phyloP scores from a whole-genome alignment of 2,888 invertebrate genomes.

The Cantharis rufa region DNA sequence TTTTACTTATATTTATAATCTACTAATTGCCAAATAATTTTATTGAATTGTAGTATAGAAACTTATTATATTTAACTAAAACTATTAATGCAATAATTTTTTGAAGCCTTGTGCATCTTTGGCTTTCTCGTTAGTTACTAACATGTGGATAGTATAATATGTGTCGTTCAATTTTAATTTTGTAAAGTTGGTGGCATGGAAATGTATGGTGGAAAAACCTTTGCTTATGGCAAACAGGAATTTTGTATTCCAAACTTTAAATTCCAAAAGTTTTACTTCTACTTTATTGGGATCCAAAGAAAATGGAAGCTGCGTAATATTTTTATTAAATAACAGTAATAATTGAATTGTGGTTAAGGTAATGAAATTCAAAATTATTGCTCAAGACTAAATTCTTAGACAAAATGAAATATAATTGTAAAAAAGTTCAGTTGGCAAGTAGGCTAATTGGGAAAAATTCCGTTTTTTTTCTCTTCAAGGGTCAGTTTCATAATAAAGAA shows the following conservation, averaged over 20 bases:
- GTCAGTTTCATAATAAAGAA: too few species aligned
- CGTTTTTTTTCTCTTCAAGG: not conserved
- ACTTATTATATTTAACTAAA: conserved; percentile 1
- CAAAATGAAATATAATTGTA: not conserved
- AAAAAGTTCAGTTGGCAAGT: not conserved
- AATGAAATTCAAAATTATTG: not conserved
- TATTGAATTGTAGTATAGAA: not conserved
- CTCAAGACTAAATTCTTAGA: not conserved
- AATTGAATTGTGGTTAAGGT: not conserved
- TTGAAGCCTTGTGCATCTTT: not conserved
- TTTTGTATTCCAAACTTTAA: not conserved
- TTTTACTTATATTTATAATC: conserved; percentile 12
- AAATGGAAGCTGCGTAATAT: not conserved
- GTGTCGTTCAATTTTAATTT: conserved; percentile 19
- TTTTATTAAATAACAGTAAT: not conserved
- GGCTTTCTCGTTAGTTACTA: not conserved
- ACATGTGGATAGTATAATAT: not conserved
- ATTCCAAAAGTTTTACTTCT: not conserved
- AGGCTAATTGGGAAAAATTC: not conserved
- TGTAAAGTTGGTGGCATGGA: conserved; percentile 13
- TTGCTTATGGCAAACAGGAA: not conserved
- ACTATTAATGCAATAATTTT: not conserved
- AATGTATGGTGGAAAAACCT: not conserved
- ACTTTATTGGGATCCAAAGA: not conserved
- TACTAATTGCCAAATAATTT: conserved; percentile 7